A percentile compares a stretch with the other conserved stretches of the same genome.
These are phyloP conservation scores for Drosophila biarmipes DNA, from an alignment of 1,140 invertebrate genomes.

Conservation along the genomic window DNA sequence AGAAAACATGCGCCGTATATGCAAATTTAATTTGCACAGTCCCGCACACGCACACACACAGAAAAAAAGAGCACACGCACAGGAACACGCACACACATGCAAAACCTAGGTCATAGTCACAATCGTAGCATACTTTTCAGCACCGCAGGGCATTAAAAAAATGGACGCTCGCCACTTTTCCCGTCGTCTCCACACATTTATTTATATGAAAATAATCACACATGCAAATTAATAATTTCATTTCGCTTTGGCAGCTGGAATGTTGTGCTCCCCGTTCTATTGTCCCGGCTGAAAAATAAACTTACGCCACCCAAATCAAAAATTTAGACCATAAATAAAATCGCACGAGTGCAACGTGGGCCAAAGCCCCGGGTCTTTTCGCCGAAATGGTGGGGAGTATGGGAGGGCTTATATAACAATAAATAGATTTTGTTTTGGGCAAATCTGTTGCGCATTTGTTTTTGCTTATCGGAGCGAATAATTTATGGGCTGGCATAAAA, in stretches of 20 bases:
- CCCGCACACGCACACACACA: slow-evolving; percentile 10
- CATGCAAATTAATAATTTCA: slow-evolving; percentile 82
- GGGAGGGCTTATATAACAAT: slow-evolving; percentile 54
- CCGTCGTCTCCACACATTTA: slow-evolving; percentile 19
- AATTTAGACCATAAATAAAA: slow-evolving; percentile 77
- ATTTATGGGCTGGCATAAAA: slow-evolving; percentile 71
- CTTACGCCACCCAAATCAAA: slow-evolving; percentile 55
- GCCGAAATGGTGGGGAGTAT: not conserved
- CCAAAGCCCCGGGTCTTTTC: slow-evolving; percentile 31
- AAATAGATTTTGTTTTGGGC: slow-evolving; percentile 57
- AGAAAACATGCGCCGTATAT: slow-evolving; percentile 68
- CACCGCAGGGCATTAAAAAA: slow-evolving; percentile 66
- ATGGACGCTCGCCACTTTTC: slow-evolving; percentile 28
- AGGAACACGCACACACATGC: slow-evolving; percentile 5
- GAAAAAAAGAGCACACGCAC: not conserved
- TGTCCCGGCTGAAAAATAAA: slow-evolving; percentile 28
- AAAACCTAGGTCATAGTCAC: slow-evolving; percentile 38
- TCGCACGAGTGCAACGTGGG: slow-evolving; percentile 20
- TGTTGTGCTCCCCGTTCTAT: slow-evolving; percentile 5
- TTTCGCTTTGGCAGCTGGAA: slow-evolving; percentile 41
- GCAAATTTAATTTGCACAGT: slow-evolving; percentile 73
- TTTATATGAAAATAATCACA: slow-evolving; percentile 81
- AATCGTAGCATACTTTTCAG: slow-evolving; percentile 72
- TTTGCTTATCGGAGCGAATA: slow-evolving; percentile 67
- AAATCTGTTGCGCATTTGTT: slow-evolving; percentile 77